Evolutionary conservation across 2,797 vertebrate species (phyloP).

Genomic region (Cirrhinus mrigala): DNA sequence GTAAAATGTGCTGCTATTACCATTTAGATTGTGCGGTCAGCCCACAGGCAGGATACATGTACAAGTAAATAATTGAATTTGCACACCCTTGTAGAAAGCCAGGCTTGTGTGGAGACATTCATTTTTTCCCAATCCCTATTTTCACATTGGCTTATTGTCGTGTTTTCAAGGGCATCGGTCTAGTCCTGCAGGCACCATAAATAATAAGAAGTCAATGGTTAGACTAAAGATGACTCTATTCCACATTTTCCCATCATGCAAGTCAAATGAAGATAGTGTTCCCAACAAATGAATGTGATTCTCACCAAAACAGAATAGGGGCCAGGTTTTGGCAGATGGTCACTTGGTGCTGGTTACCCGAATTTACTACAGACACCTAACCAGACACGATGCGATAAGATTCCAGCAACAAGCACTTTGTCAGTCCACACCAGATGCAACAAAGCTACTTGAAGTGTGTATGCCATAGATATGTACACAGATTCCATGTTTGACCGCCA

Average conservation of each 20-base stretch:
- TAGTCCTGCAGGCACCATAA: constrained; percentile 56
- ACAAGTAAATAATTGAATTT: constrained; percentile 77
- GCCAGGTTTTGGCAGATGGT: neutral
- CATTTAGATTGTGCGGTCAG: constrained; percentile 75
- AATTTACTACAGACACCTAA: neutral
- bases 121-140: constrained; percentile 62
- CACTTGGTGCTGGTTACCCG: constrained; percentile 6
- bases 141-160: constrained; percentile 59
- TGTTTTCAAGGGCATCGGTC: constrained; percentile 61
- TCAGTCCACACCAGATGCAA: neutral
- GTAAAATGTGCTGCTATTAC: constrained; percentile 72
- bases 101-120: constrained; percentile 62
- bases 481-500: neutral
- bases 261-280: constrained; percentile 57
- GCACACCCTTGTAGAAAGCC: constrained; percentile 61
- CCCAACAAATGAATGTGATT: constrained; percentile 47
- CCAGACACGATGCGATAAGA: neutral
- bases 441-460: neutral
- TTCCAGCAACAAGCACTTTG: neutral
- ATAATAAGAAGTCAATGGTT: constrained; percentile 66
- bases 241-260: constrained; percentile 38
- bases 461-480: neutral
- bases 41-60: constrained; percentile 67
- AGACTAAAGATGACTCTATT: constrained; percentile 55
- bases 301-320: constrained; percentile 24